These are phyloP conservation scores for Riparia riparia DNA, from an alignment of 2,113 vertebrate species.

Conservation along the genomic window DNA sequence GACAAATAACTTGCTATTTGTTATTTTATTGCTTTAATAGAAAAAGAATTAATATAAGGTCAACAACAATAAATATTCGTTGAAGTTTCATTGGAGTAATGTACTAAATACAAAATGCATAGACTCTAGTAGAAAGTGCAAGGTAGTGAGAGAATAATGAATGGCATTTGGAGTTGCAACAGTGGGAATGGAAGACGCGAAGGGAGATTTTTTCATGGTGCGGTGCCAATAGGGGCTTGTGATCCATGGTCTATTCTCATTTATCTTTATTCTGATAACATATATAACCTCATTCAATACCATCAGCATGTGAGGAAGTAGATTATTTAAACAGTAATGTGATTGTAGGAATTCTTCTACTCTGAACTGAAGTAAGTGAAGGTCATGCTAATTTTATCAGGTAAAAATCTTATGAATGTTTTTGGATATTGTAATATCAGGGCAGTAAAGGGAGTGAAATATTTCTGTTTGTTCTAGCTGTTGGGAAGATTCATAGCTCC, in stretches of 20 bases:
- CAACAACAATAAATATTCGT: background rate
- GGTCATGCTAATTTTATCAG: background rate
- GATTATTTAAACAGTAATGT: background rate
- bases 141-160: background rate
- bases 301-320: background rate
- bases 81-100: background rate
- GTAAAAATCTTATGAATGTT: background rate
- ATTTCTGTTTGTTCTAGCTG: background rate
- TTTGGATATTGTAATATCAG: background rate
- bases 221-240: background rate
- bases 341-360: background rate
- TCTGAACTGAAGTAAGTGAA: background rate
- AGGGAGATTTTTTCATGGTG: background rate
- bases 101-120: background rate
- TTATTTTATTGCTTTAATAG: background rate
- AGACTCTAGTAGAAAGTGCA: background rate
- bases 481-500: background rate
- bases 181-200: background rate
- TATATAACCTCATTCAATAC: background rate
- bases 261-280: background rate
- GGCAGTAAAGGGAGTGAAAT: background rate
- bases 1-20: background rate
- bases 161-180: background rate
- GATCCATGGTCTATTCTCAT: background rate
- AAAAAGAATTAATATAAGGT: background rate